phyloP scores from a whole-genome alignment of 1,140 invertebrate species.

The Meloidogyne hapla region DNA sequence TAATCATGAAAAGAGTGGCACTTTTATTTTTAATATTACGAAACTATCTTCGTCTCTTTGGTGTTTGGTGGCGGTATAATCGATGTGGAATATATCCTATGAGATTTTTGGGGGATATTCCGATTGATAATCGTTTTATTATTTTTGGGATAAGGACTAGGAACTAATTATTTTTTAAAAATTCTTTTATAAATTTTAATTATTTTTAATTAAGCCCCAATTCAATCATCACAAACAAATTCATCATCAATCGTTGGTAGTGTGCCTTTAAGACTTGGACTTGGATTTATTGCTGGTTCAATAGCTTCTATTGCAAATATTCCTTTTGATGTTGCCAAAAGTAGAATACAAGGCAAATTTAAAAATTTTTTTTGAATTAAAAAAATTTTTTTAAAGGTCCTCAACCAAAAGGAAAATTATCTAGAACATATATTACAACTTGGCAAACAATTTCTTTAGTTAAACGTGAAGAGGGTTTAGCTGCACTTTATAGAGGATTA shows the following conservation, averaged over 20 bases:
- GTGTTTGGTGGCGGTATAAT: too few species aligned
- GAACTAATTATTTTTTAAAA: too few species aligned
- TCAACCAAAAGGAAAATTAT: constrained; percentile 77
- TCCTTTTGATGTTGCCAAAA: constrained; percentile 92
- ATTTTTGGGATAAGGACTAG: too few species aligned
- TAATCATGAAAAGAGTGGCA: too few species aligned
- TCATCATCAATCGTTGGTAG: constrained; percentile 72
- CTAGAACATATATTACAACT: constrained; percentile 72
- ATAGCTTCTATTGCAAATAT: constrained; percentile 83
- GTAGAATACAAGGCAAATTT: constrained; percentile 74
- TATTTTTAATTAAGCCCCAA: constrained; percentile 46
- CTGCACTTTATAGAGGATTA: constrained; percentile 84
- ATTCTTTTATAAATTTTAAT: too few species aligned
- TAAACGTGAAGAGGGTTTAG: constrained; percentile 78
- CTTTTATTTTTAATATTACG: too few species aligned
- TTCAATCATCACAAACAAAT: not conserved
- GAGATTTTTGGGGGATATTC: too few species aligned
- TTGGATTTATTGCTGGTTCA: constrained; percentile 81
- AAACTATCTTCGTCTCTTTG: too few species aligned
- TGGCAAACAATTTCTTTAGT: constrained; percentile 75
- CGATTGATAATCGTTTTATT: too few species aligned
- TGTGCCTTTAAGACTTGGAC: constrained; percentile 73
- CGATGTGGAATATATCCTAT: too few species aligned
- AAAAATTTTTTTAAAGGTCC: constrained; percentile 70
- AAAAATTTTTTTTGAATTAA: constrained; percentile 1